phyloP scores from a whole-genome alignment of 2,113 vertebrate species.

The Elaphurus davidianus region DNA sequence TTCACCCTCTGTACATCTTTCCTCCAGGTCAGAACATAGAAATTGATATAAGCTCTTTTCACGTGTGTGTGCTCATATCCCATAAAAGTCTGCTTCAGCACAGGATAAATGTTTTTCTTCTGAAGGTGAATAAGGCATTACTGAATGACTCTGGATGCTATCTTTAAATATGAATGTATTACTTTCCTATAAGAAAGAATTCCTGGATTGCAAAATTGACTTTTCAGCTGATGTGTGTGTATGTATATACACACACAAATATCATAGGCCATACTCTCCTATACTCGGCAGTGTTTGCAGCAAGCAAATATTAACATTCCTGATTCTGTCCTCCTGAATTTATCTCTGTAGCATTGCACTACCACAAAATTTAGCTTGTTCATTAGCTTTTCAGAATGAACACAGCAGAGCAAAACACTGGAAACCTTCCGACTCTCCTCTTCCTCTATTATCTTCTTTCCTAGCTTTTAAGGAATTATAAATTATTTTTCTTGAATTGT shows the following conservation, averaged over 20 bases:
- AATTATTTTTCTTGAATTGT: not conserved
- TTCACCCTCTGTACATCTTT: not conserved
- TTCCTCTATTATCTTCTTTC: not conserved
- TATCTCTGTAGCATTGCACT: not conserved
- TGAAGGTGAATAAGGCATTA: not conserved
- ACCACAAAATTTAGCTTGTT: not conserved
- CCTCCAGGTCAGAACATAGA: not conserved
- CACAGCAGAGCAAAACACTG: not conserved
- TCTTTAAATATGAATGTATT: slow-evolving; percentile 31
- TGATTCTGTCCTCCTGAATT: not conserved
- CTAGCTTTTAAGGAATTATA: not conserved
- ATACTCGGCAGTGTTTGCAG: not conserved
- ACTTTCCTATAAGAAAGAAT: not conserved
- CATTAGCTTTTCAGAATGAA: not conserved
- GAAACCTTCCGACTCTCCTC: not conserved
- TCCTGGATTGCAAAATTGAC: not conserved
- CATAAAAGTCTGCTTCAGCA: not conserved
- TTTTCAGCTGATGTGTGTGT: not conserved
- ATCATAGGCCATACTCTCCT: not conserved
- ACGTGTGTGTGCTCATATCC: not conserved
- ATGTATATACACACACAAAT: not conserved
- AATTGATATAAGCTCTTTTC: not conserved
- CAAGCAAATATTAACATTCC: not conserved
- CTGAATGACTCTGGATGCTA: not conserved
- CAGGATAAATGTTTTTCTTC: not conserved